Conservation (phyloP, 2,888 invertebrate genomes). For the Callosobruchus maculatus region DNA sequence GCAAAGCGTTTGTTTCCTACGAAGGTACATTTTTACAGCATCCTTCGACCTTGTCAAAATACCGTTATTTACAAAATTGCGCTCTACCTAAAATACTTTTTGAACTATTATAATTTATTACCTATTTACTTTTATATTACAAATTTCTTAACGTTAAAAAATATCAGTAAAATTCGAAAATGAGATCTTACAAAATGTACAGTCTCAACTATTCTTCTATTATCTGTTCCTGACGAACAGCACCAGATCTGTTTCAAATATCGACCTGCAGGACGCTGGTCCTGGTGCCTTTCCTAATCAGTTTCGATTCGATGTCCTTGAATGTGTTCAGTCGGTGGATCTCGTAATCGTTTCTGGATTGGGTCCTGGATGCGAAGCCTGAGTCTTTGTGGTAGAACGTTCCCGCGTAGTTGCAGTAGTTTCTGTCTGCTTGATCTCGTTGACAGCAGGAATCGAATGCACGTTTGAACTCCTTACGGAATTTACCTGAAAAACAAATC, state of each 20-base stretch:
- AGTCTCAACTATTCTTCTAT: neutral
- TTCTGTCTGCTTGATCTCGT: slow-evolving; percentile 12
- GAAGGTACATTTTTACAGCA: no score
- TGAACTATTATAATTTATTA: neutral
- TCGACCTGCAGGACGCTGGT: slow-evolving; percentile 35
- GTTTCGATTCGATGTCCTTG: slow-evolving; percentile 22
- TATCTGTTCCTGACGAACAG: neutral
- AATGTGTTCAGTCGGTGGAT: slow-evolving; percentile 26
- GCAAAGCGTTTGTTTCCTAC: no score
- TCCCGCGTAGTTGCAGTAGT: slow-evolving; percentile 18
- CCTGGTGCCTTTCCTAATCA: slow-evolving; percentile 31
- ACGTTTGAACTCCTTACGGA: slow-evolving; percentile 67
- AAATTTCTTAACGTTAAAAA: neutral
- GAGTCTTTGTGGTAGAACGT: slow-evolving; percentile 26
- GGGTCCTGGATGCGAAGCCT: slow-evolving; percentile 25
- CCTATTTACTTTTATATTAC: neutral
- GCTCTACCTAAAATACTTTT: neutral
- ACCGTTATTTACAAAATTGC: no score
- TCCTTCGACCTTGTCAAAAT: no score
- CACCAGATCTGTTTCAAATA: slow-evolving; percentile 9
- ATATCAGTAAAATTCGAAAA: neutral
- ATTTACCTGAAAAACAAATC: slow-evolving; percentile 58
- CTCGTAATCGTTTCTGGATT: slow-evolving; percentile 30
- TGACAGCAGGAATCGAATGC: slow-evolving; percentile 62
- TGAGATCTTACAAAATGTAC: neutral